Conservation (phyloP, 2,888 invertebrate species). For the Hemicrepidius hirtus region DNA sequence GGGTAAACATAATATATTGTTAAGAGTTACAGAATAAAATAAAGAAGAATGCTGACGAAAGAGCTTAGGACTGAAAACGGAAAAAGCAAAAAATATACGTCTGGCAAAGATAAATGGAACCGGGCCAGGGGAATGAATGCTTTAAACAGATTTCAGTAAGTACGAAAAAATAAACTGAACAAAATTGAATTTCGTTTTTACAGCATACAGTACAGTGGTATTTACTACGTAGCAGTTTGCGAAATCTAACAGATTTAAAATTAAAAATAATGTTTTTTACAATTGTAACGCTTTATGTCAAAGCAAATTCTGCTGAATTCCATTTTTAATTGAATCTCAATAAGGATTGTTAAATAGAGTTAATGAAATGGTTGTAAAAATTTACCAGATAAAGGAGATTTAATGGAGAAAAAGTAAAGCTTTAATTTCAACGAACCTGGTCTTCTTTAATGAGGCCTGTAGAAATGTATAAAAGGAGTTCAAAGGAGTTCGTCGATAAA, state of each 20-base stretch:
- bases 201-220: neutral
- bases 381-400: neutral
- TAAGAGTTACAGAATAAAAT: constrained; percentile 31
- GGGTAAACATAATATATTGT: constrained; percentile 12
- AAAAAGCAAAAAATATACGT: constrained; percentile 38
- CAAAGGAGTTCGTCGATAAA: constrained; percentile 14
- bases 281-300: too few species aligned
- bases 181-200: constrained; percentile 38
- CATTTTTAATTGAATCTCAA: too few species aligned
- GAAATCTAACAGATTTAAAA: neutral
- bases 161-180: constrained; percentile 34
- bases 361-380: neutral
- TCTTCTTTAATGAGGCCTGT: neutral
- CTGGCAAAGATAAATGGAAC: constrained; percentile 40
- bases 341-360: neutral
- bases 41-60: constrained; percentile 32
- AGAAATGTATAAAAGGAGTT: constrained; percentile 5
- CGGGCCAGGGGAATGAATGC: constrained; percentile 38
- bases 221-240: neutral
- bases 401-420: neutral
- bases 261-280: neutral
- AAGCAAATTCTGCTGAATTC: too few species aligned
- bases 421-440: neutral
- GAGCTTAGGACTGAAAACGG: constrained; percentile 28
- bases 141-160: constrained; percentile 36